Percentiles rank a stretch among this genome's conserved stretches.
Conservation (phyloP, 2,888 invertebrate genomes). For the Spodoptera littoralis region DNA sequence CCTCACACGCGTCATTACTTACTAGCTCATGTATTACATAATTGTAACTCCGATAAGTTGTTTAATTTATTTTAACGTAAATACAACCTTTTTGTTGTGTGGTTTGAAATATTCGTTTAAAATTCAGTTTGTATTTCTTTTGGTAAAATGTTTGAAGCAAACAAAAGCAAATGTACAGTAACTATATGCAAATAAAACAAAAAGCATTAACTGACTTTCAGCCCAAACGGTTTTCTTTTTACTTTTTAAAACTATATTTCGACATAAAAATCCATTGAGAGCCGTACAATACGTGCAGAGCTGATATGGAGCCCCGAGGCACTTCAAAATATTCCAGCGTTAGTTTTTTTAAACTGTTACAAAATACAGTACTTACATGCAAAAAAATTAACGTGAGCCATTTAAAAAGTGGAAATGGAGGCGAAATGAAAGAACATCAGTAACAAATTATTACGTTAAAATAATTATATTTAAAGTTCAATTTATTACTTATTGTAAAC, state of each 20-base stretch:
- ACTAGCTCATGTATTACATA: no score
- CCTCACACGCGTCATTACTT: constrained; percentile 1
- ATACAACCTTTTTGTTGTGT: no score
- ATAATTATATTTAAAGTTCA: background rate
- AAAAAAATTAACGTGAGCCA: constrained; percentile 3
- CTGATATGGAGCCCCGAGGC: constrained; percentile 25
- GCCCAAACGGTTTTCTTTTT: background rate
- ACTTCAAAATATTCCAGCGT: constrained; percentile 12
- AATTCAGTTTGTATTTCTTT: no score
- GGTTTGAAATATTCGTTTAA: no score
- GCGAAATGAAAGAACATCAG: background rate
- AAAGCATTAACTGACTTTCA: background rate
- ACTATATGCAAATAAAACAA: no score
- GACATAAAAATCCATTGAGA: constrained; percentile 18
- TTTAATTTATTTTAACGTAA: no score
- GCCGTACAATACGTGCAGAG: constrained; percentile 3
- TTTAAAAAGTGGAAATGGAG: constrained; percentile 6
- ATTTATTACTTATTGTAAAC: background rate
- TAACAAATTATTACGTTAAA: constrained; percentile 4
- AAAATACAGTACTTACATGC: constrained; percentile 20
- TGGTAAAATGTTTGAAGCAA: background rate
- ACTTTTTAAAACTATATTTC: constrained; percentile 8
- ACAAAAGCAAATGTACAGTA: background rate
- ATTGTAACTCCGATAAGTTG: no score
- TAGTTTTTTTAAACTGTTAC: constrained; percentile 20